These are phyloP conservation scores for Muschampia plurimacula DNA, from an alignment of 2,888 invertebrate species.

Conservation along the genomic window DNA sequence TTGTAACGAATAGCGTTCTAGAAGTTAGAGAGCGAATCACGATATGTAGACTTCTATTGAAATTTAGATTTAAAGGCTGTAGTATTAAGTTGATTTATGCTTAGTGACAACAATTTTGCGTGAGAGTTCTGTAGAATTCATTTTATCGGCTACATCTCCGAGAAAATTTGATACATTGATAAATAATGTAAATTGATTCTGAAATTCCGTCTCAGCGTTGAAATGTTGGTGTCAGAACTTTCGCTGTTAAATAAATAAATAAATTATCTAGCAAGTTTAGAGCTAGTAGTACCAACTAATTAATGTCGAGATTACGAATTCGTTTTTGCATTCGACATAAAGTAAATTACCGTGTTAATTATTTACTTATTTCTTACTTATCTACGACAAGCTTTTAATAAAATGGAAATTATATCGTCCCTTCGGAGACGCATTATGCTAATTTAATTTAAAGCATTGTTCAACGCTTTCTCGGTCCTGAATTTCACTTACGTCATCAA, in stretches of 20 bases:
- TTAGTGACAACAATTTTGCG: background rate
- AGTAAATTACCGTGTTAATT: background rate
- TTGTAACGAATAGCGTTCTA: conserved; percentile 13
- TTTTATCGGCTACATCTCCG: background rate
- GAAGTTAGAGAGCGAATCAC: background rate
- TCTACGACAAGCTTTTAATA: background rate
- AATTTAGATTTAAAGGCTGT: conserved; percentile 1
- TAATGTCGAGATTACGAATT: conserved; percentile 12
- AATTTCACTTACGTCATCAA: conserved; percentile 4
- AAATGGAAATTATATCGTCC: background rate
- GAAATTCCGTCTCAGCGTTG: conserved; percentile 30
- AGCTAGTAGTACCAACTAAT: conserved; percentile 18
- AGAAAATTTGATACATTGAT: conserved; percentile 28
- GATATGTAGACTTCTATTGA: background rate
- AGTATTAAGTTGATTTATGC: conserved; percentile 8
- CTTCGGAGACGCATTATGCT: conserved; percentile 34
- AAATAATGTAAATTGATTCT: conserved; percentile 43
- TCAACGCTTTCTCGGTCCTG: conserved; percentile 32
- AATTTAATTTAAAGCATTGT: conserved; percentile 38
- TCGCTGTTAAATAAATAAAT: conserved; percentile 20
- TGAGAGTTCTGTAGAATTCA: background rate
- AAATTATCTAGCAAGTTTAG: conserved; percentile 27
- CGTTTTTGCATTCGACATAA: background rate
- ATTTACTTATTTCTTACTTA: background rate
- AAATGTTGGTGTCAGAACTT: conserved; percentile 33